Percentiles rank a stretch among this genome's conserved stretches.
Evolutionary conservation across 2,888 invertebrate species (phyloP).

Genomic region (Syrista parreyssii): DNA sequence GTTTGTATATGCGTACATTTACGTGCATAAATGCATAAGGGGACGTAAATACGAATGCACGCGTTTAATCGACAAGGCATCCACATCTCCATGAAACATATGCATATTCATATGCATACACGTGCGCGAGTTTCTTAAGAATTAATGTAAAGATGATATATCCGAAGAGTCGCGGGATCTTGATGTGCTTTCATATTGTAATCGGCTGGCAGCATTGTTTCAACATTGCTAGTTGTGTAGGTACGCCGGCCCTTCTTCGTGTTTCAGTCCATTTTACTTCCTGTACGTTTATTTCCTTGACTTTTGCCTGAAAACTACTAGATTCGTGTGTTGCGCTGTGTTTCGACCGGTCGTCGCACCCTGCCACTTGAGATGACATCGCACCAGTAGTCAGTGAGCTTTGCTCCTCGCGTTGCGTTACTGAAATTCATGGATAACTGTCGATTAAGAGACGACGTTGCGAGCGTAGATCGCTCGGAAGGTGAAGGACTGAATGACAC

Average conservation of each 20-base stretch:
- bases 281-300: background rate
- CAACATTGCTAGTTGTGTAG: background rate
- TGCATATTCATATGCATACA: conserved; percentile 8
- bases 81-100: conserved; percentile 42
- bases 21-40: background rate
- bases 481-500: background rate
- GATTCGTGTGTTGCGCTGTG: background rate
- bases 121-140: conserved; percentile 36
- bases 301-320: background rate
- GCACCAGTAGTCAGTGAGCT: background rate
- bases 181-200: background rate
- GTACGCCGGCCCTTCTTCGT: background rate
- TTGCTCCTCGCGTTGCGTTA: background rate
- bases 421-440: no score
- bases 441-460: no score
- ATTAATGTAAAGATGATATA: conserved; percentile 45
- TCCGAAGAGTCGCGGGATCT: background rate
- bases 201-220: background rate
- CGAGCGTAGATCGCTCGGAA: background rate
- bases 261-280: background rate
- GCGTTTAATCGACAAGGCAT: no score
- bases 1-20: background rate
- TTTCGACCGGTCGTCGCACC: background rate
- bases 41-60: background rate
- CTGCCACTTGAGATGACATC: background rate